Evolutionary conservation across 1,140 invertebrate genomes (phyloP).

Genomic region (Choristoneura fumiferana): DNA sequence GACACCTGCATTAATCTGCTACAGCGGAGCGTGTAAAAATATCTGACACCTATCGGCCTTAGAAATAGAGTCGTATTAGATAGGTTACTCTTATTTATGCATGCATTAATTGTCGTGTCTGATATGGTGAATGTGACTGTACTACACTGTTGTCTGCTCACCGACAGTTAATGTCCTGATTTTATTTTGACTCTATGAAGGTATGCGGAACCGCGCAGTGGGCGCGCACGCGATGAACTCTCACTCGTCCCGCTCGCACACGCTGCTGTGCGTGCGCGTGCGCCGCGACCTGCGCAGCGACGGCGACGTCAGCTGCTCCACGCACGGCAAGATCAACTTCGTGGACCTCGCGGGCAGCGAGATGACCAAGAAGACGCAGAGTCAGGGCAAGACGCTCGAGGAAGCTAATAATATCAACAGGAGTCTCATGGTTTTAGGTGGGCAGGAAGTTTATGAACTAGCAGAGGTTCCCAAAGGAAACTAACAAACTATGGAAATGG

Average conservation of each 20-base stretch:
- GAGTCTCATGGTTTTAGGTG: constrained; percentile 95
- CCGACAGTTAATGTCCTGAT: not conserved
- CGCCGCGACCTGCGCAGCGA: constrained; percentile 90
- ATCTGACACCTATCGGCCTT: no score
- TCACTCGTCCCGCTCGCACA: constrained; percentile 96
- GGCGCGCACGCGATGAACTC: constrained; percentile 98
- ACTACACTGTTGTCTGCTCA: no score
- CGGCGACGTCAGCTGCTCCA: constrained; percentile 90
- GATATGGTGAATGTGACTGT: no score
- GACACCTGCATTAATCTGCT: no score
- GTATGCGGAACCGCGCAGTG: constrained; percentile 90
- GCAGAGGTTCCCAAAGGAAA: no score
- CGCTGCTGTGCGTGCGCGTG: constrained; percentile 93
- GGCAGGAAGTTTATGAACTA: constrained; percentile 41
- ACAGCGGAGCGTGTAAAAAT: no score
- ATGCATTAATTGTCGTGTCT: no score
- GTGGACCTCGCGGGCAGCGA: constrained; percentile 97
- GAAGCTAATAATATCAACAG: constrained; percentile 98
- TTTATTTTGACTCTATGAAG: constrained; percentile 76
- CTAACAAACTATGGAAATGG: no score
- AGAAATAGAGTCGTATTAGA: no score
- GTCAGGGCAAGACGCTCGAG: constrained; percentile 92
- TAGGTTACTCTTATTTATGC: no score
- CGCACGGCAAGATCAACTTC: constrained; percentile 95
- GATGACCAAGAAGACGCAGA: constrained; percentile 95